A percentile compares a stretch with the other conserved stretches of the same genome.
phyloP scores from a whole-genome alignment of 2,113 vertebrate genomes.

The Nicator chloris region DNA sequence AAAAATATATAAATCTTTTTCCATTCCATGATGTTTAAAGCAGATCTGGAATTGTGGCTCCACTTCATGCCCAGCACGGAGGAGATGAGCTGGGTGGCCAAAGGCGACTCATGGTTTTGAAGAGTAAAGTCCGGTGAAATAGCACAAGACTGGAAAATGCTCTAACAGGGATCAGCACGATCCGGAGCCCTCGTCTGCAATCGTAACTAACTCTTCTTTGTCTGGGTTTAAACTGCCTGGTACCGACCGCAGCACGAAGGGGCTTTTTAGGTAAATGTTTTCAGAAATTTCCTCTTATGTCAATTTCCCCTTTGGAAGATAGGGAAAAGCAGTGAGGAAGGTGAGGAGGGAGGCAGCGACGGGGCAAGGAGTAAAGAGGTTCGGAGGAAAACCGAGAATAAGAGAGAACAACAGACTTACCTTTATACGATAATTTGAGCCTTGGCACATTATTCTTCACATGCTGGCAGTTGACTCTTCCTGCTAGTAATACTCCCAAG shows the following conservation, averaged over 20 bases:
- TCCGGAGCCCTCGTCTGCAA: constrained; percentile 42
- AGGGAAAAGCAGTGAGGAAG: background rate
- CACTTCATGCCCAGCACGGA: background rate
- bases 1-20: background rate
- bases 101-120: background rate
- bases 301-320: background rate
- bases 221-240: constrained; percentile 67
- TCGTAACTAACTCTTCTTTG: constrained; percentile 77
- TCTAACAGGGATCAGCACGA: background rate
- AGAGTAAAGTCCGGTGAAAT: constrained; percentile 47
- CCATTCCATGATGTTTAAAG: background rate
- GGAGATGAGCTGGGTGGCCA: background rate
- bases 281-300: background rate
- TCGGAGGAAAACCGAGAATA: background rate
- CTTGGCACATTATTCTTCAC: constrained; percentile 88
- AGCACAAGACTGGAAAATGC: background rate
- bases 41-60: background rate
- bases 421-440: constrained; percentile 94
- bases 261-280: constrained; percentile 12
- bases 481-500: constrained; percentile 79
- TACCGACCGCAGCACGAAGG: background rate
- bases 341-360: background rate
- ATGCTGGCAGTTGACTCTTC: constrained; percentile 77
- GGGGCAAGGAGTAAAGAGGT: background rate
- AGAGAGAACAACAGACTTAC: constrained; percentile 73